Evolutionary conservation across 2,797 vertebrate species (phyloP).

Genomic region (Eulemur rubriventer): DNA sequence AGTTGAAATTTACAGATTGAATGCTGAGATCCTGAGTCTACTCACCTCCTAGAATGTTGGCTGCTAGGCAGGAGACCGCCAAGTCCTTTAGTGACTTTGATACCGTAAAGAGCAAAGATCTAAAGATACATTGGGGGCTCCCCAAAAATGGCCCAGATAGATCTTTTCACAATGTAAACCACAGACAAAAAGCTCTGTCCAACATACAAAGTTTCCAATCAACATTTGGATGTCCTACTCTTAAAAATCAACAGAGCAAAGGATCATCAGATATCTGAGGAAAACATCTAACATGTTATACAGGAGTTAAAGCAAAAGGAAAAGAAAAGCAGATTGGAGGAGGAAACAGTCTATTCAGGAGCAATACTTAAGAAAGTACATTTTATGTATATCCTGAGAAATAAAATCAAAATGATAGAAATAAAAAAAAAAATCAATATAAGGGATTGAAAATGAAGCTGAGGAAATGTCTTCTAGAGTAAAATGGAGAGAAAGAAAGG

Average conservation of each 20-base stretch:
- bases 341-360: neutral
- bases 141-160: neutral
- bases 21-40: neutral
- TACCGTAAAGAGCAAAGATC: neutral
- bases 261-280: neutral
- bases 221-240: neutral
- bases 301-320: neutral
- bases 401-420: slow-evolving; percentile 5
- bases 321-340: neutral
- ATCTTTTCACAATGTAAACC: slow-evolving; percentile 7
- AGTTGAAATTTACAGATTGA: neutral
- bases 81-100: neutral
- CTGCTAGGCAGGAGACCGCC: neutral
- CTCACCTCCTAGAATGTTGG: neutral
- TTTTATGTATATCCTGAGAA: neutral
- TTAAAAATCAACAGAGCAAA: slow-evolving; percentile 19
- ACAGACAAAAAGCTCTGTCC: neutral
- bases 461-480: slow-evolving; percentile 32
- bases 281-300: neutral
- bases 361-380: neutral
- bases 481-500: neutral
- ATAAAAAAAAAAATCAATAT: neutral
- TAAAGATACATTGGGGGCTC: neutral
- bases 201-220: neutral
- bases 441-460: slow-evolving; percentile 14